Evolutionary conservation across 2,113 vertebrate genomes (phyloP), one percentile per base, ranked within the genome.

Genomic region (Cygnus atratus): DNA sequence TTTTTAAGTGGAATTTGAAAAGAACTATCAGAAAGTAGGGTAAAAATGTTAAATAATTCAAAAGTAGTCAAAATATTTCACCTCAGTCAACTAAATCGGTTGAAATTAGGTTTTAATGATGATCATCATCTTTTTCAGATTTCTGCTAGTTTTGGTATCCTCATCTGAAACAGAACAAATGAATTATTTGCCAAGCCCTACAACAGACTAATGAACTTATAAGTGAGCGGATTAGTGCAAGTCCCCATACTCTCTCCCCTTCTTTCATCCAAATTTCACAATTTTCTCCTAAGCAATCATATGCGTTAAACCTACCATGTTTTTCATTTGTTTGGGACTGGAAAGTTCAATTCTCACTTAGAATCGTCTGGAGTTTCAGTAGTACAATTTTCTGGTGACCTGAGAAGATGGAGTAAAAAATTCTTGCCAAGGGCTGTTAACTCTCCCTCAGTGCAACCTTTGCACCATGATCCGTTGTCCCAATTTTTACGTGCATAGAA

Each of bases 1-100:
- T 59, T 73, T 90, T 84, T 43, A 73, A 91, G 62, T 61, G 26
- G 44, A 81, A 43, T 82, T 95, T 54, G 35, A 79, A 95, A 87
- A 68, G 22, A 73, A 87, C 82, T 0, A 68, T 63, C 39, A n/a
- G 71, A 62, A 66, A 29, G 72, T 74, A 61, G 16, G 20, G 35
- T 25, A 17, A 62, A 79, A 79, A 57, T 24, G 7, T 44, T 44
- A 58, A 76, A 73, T 54, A 76, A 66, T 43, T 70, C 24, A 76
- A 75, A 93, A 52, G 11, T 43, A 65, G 91, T 39, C 43, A 72
- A 84, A 82, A 41, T 19, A 35, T 66, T 95, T 94, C 70, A 84
- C 66, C 39, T 71, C 59, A 29, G 18, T 84, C 62, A 73, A 21
- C 8, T 70, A 1, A 50, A 73, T 75, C n/a, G 81, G 33, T 26